Conservation (phyloP, 1,140 invertebrate species). For the Cotesia glomerata region DNA sequence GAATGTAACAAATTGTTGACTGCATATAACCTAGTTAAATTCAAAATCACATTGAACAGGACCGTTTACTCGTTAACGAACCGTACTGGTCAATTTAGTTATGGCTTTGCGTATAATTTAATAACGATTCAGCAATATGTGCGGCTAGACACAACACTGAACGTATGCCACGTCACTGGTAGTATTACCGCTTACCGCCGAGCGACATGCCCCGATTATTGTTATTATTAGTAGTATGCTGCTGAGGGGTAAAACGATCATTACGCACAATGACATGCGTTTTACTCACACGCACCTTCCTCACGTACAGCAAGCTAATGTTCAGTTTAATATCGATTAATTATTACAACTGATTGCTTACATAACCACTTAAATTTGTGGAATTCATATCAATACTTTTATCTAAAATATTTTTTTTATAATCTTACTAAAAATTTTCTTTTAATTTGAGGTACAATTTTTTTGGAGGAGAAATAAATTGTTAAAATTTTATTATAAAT, state of each 20-base stretch:
- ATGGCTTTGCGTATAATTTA: conserved; percentile 59
- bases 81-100: conserved; percentile 61
- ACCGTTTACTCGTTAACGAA: conserved; percentile 51
- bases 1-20: background rate
- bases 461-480: no score
- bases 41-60: background rate
- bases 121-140: conserved; percentile 55
- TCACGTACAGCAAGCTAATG: no score
- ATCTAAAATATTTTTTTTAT: no score
- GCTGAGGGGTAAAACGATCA: conserved; percentile 57
- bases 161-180: conserved; percentile 50
- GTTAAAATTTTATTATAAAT: no score
- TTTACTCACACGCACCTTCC: conserved; percentile 41
- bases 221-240: no score
- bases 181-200: background rate
- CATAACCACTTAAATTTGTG: no score
- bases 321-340: no score
- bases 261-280: conserved; percentile 62
- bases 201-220: background rate
- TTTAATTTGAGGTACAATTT: no score
- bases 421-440: no score
- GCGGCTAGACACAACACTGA: conserved; percentile 52
- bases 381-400: no score
- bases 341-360: conserved; percentile 34
- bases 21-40: background rate